phyloP scores from a whole-genome alignment of 2,888 invertebrate species.

The Chloroclysta siterata region DNA sequence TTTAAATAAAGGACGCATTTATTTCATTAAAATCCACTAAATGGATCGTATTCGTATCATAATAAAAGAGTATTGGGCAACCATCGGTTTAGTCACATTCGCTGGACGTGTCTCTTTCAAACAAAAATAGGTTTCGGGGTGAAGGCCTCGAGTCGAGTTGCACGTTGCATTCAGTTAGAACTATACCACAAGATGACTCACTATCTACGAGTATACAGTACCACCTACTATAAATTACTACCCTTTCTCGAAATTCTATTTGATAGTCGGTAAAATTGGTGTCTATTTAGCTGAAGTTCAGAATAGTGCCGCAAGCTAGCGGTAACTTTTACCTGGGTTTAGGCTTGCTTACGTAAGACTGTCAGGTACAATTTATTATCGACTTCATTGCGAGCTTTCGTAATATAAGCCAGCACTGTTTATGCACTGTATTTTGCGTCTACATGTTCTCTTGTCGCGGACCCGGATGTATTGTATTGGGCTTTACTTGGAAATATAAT shows the following conservation, averaged over 20 bases:
- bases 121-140: conserved; percentile 71
- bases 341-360: conserved; percentile 74
- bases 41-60: conserved; percentile 47
- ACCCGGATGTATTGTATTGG: conserved; percentile 57
- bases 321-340: conserved; percentile 80
- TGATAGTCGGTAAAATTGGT: conserved; percentile 34
- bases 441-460: conserved; percentile 55
- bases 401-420: conserved; percentile 70
- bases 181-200: conserved; percentile 38
- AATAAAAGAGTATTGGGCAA: conserved; percentile 58
- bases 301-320: conserved; percentile 69
- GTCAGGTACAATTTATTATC: conserved; percentile 80
- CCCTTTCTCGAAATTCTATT: conserved; percentile 21
- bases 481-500: conserved; percentile 30
- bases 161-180: conserved; percentile 44
- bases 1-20: conserved; percentile 33
- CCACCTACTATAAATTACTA: conserved; percentile 33
- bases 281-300: conserved; percentile 68
- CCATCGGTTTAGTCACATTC: conserved; percentile 59
- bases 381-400: conserved; percentile 78
- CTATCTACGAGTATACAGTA: conserved; percentile 7
- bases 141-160: conserved; percentile 57
- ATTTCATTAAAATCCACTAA: conserved; percentile 40
- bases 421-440: conserved; percentile 58
- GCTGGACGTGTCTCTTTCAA: conserved; percentile 64